These are phyloP conservation scores for Thamnophis elegans DNA, from an alignment of 2,797 vertebrate genomes.

Conservation along the genomic window DNA sequence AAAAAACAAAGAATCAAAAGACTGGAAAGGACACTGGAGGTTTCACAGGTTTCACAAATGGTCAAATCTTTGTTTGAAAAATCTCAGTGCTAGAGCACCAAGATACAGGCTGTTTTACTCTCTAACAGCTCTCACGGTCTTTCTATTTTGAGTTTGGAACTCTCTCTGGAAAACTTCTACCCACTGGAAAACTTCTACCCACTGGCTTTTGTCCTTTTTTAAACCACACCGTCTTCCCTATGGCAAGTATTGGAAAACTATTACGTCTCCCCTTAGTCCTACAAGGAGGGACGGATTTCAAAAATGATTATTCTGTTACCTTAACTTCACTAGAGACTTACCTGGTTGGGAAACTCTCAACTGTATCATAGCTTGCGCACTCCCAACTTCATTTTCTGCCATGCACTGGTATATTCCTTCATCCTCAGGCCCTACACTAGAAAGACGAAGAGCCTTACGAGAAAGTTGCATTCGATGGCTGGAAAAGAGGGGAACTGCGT, in stretches of 20 bases:
- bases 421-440: constrained; percentile 85
- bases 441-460: constrained; percentile 74
- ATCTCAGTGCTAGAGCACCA: background rate
- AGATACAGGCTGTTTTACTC: background rate
- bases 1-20: background rate
- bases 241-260: background rate
- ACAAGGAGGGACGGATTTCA: background rate
- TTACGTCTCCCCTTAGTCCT: background rate
- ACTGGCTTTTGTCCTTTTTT: background rate
- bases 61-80: background rate
- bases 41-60: background rate
- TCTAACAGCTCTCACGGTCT: background rate
- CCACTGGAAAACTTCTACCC: background rate
- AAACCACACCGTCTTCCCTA: background rate
- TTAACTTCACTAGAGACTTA: constrained; percentile 54
- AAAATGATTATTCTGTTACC: background rate
- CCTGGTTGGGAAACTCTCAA: constrained; percentile 82
- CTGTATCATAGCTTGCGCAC: constrained; percentile 86
- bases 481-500: constrained; percentile 79
- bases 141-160: background rate
- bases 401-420: constrained; percentile 96
- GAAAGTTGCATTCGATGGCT: constrained; percentile 83
- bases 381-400: constrained; percentile 93
- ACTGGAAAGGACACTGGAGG: background rate
- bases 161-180: background rate